Conservation (phyloP, 2,888 invertebrate species). For the Cinara cedri region DNA sequence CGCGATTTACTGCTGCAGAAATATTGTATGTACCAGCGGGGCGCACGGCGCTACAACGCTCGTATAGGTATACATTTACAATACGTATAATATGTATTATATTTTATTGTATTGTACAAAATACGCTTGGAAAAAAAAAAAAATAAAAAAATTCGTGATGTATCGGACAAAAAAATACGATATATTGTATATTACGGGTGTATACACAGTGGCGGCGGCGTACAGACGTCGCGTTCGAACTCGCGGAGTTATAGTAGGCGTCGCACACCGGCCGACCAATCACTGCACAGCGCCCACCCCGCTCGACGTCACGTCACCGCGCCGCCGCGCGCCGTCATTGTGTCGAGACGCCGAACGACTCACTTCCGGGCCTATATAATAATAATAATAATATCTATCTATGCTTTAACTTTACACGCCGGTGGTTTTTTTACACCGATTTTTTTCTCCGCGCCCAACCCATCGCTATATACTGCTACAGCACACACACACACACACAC, state of each 20-base stretch:
- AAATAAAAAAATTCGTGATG: too few species aligned
- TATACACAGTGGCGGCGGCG: neutral
- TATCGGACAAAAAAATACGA: neutral
- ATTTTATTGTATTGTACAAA: too few species aligned
- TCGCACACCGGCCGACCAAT: conserved; percentile 49
- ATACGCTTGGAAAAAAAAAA: too few species aligned
- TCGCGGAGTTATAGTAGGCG: conserved; percentile 44
- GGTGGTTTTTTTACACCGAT: conserved; percentile 54
- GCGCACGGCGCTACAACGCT: too few species aligned
- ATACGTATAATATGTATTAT: neutral
- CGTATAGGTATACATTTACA: too few species aligned
- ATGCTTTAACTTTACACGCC: conserved; percentile 50
- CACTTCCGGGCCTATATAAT: conserved; percentile 53
- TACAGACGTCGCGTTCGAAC: conserved; percentile 12
- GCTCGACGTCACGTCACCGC: neutral
- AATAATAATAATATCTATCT: too few species aligned
- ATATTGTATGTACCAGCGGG: too few species aligned
- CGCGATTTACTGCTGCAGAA: too few species aligned
- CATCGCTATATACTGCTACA: neutral
- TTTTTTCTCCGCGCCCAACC: conserved; percentile 49
- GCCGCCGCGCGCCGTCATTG: neutral
- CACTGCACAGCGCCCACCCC: conserved; percentile 50
- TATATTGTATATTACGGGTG: neutral
- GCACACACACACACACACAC: conserved; percentile 17
- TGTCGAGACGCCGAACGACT: conserved; percentile 41